Percentiles rank a stretch among this genome's conserved stretches.
These are phyloP conservation scores for Staurois parvus DNA, from an alignment of 2,797 vertebrate genomes.

Conservation along the genomic window DNA sequence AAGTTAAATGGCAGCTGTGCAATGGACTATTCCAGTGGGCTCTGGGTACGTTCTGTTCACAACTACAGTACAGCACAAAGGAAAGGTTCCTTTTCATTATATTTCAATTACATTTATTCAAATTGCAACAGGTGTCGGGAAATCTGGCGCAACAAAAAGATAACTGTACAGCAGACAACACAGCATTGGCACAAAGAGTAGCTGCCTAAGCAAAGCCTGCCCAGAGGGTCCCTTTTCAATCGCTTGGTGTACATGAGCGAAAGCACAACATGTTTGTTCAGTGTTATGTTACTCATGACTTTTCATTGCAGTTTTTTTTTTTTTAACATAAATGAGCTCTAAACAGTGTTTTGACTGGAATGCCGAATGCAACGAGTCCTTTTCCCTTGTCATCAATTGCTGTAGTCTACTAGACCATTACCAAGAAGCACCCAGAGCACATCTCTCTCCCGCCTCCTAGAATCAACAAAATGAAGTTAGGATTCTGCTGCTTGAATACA, in stretches of 20 bases:
- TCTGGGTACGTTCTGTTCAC: no score
- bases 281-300: background rate
- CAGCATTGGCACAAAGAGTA: background rate
- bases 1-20: no score
- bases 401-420: conserved; percentile 10
- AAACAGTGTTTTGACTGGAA: background rate
- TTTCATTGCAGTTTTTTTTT: background rate
- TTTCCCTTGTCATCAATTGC: background rate
- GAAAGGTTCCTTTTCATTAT: no score
- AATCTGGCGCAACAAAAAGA: no score
- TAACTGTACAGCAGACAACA: no score
- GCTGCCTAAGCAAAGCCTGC: background rate
- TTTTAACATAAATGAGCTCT: background rate
- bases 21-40: no score
- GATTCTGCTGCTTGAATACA: conserved; percentile 45
- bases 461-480: background rate
- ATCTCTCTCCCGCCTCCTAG: conserved; percentile 11
- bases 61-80: no score
- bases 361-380: background rate
- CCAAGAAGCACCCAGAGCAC: background rate
- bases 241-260: background rate
- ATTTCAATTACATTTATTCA: background rate
- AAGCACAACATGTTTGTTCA: background rate
- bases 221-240: background rate
- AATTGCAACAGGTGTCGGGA: background rate